These are phyloP conservation scores for Microcebus ravelobensis DNA, from an alignment of 2,113 vertebrate genomes.

Conservation along the genomic window DNA sequence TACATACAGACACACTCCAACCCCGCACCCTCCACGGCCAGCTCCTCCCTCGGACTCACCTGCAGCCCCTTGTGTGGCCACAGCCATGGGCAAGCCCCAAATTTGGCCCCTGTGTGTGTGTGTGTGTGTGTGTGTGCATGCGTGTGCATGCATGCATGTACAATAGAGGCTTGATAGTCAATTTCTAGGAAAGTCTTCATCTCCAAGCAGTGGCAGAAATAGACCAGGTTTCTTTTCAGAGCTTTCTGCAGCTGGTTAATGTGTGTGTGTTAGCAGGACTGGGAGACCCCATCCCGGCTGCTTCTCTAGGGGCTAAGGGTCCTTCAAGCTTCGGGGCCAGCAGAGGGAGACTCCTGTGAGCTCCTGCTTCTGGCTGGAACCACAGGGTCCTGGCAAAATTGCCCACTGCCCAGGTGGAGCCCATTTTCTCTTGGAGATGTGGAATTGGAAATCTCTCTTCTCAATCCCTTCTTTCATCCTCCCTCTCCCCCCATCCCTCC, in stretches of 20 bases:
- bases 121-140: no score
- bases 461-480: background rate
- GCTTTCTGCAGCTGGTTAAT: background rate
- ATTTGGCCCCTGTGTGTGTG: background rate
- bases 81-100: background rate
- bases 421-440: background rate
- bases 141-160: no score
- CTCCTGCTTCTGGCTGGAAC: background rate
- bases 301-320: background rate
- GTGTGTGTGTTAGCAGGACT: background rate
- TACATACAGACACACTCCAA: background rate
- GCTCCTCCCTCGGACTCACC: background rate
- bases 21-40: rapidly evolving
- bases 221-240: background rate
- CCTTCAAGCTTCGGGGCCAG: background rate
- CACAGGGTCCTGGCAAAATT: background rate
- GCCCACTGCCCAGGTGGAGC: background rate
- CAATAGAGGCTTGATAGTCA: background rate
- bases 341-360: background rate
- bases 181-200: conserved; percentile 48
- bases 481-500: background rate
- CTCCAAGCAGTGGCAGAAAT: conserved; percentile 33
- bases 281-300: background rate
- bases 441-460: background rate
- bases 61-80: background rate